Base-by-base conservation (phyloP, 2,113 vertebrate species). In the Myotis davidii region DNA sequence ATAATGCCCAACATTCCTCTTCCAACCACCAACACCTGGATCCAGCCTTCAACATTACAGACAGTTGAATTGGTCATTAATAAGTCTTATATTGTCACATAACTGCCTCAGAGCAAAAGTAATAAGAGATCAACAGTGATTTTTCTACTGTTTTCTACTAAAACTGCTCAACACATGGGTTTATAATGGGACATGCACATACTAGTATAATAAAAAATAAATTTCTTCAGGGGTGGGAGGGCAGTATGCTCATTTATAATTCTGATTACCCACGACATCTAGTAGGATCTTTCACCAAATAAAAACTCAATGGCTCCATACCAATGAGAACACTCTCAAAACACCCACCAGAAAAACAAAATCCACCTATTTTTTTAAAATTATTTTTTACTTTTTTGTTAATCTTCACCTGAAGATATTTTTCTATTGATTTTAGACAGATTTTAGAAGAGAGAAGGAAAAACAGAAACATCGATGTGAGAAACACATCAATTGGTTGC, bases 91-190 rank as follows among this genome's bases (percentile, higher is more conserved):
- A 48, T 9, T n/a, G 70, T 61, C 29, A 79, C 23, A 54, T 85
- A 91, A 61, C 14, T 73, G 76, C 27, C 18, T 91, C 45, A 91
- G 17, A 74, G 6, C 29, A 82, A 82, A 86, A 85, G 45, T 78
- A 86, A 64, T 12, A 79, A 45, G 56, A 70, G 54, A 88, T 85
- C 20, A 69, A n/a, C 77, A 61, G 84, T 95, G 56, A 39, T 73
- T 90, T 90, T 14, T 81, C 56, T 82, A n/a, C 10, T 82, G 64
- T 84, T 65, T 85, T 92, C 77, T 91, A 39, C 73, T 81, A 65
- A 81, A 90, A 94, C 17, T 76, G 27, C 25, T 90, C 37, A 85
- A 67, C 37, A 91, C 14, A 76, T 18, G 79, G 29, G 59, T 77
- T 86, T 9, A 86, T 16, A 91, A 14, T 52, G 27, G 48, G 54